Base-by-base conservation (phyloP, 2,113 vertebrate species). In the Eulacestoma nigropectus region DNA sequence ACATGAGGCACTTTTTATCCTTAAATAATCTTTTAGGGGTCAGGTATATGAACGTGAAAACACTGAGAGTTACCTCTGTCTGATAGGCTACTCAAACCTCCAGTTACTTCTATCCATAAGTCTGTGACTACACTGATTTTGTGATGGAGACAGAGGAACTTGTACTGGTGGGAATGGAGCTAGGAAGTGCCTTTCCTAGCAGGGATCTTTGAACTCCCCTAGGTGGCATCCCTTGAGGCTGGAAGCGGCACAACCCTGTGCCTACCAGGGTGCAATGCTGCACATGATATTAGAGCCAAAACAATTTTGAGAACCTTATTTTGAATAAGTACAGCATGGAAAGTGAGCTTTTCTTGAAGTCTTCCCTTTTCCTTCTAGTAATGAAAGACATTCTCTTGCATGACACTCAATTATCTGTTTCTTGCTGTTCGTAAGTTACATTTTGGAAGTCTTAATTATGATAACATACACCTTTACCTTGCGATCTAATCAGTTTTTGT, bases 241-340 rank as follows among this genome's bases (percentile, higher is more conserved):
- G 33, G 20, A 85, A 7, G 30, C 0, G 0, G 18, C 57, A 72
- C 13, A 68, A 16, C n/a, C 16, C 59, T 32, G 2, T 53, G 26
- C 27, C 49, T 49, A 3, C 25, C 8, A 15, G 7, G 16, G 9
- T 35, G 56, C 23, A 37, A 13, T 15, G 26, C 33, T 56, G 10
- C 0, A 0, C 8, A 2, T 21, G 14, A 25, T 16, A 27, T 10
- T 29, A 76, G 57, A 65, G 32, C 29, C 8, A 4, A 68, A 73
- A 64, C 5, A 19, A n/a, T 7, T 60, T 13, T 50, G 39, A 81
- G 32, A 67, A 27, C 21, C 11, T 77, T 33, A 15, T 13, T 62
- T 53, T 52, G 42, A 84, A 42, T 7, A 47, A 33, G 10, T 16
- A 37, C 37, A 30, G 37, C n/a, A 41, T 9, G 46, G 32, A 33